Percentiles rank a stretch among this genome's conserved stretches.
phyloP scores from a whole-genome alignment of 1,140 invertebrate species.

The Nautilus pompilius region DNA sequence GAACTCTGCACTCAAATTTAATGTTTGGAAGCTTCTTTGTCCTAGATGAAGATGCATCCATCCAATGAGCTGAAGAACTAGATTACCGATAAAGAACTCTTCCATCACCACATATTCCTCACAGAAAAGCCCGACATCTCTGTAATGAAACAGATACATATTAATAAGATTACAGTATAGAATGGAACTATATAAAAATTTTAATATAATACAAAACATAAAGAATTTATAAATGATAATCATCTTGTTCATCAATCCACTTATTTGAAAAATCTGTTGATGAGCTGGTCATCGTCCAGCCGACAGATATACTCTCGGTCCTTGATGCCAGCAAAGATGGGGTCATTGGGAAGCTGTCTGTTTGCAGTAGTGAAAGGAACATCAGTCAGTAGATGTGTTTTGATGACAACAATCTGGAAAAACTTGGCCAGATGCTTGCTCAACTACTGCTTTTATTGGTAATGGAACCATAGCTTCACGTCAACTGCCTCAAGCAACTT shows the following conservation, averaged over 20 bases:
- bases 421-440: constrained; percentile 14
- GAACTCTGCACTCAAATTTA: no score
- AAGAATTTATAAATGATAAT: no score
- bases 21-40: no score
- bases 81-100: constrained; percentile 6
- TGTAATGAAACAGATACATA: no score
- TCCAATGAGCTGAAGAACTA: neutral
- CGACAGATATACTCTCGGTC: constrained; percentile 1
- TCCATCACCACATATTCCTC: neutral
- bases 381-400: neutral
- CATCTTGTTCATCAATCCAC: no score
- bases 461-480: constrained; percentile 2
- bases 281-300: neutral
- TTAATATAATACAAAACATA: no score
- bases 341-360: constrained; percentile 4
- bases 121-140: no score
- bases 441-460: constrained; percentile 4
- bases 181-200: no score
- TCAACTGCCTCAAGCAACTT: constrained; percentile 2
- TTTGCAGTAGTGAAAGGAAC: neutral
- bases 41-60: no score
- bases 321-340: neutral
- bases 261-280: constrained; percentile 8
- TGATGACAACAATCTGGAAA: neutral
- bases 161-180: no score